Evolutionary conservation across 2,888 invertebrate species (phyloP), one percentile per base, ranked within the genome.

Genomic region (Tetheella fluctuosa): DNA sequence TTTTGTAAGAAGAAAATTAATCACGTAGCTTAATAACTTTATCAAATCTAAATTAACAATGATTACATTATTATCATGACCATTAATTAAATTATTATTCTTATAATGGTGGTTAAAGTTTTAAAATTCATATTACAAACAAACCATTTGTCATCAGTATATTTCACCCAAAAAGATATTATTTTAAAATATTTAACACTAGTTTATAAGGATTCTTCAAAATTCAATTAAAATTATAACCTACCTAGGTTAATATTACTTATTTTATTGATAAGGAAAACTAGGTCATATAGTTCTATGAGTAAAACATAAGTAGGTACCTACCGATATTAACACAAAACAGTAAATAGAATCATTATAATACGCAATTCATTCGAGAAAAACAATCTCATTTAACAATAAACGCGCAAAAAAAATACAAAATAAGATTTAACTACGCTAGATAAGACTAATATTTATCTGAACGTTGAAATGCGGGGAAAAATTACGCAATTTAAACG

Each of bases 401-500:
- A 39, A 15, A 13, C 15, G 42, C 42, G 17, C 15, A 5, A 6
- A 42, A 39, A 42, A 42, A 42, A 42, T 17, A 15, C 17, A 34
- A 54, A 54, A 54, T 54, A 12, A 15, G 12, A 28, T 25, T 34
- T 30, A 30, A 30, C 28, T 37, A 48, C 17, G 20, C 10, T 10
- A 20, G 34, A 55, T 55, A 37, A 34, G 37, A 37, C 54, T 13
- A 30, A 54, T 17, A 55, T 34, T 55, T 34, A 55, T 55, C 55
- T 23, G 13, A 55, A 34, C 55, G 23, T 34, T 20, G 13, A 17
- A 20, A 15, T 54, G 54, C 20, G 20, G 30, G 10, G 68, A 63
- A 73, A 64, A 74, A 76, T 81, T 80, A 79, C 80, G 80, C 81
- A 83, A 84, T 67, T 58, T 60, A 55, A 15, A 30, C n/a, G 39